phyloP scores from a whole-genome alignment of 2,113 vertebrate genomes.

The Prolemur simus region DNA sequence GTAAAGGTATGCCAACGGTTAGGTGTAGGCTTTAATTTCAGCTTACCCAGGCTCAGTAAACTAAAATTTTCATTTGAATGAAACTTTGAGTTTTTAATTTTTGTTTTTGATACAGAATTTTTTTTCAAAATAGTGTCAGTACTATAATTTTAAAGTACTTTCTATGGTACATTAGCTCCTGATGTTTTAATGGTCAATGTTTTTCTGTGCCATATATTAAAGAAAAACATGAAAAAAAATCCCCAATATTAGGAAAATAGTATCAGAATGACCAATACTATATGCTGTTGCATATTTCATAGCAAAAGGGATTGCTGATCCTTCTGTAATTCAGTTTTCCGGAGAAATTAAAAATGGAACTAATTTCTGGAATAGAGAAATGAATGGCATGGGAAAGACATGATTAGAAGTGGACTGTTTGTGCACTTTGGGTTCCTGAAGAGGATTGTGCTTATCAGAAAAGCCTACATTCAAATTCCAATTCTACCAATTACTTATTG shows the following conservation, averaged over 20 bases:
- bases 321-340: neutral
- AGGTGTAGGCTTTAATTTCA: conserved; percentile 46
- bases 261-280: neutral
- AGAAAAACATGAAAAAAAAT: conserved; percentile 12
- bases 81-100: neutral
- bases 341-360: neutral
- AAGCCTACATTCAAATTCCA: neutral
- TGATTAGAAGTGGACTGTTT: neutral
- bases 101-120: neutral
- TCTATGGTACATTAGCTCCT: neutral
- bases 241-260: neutral
- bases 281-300: conserved; percentile 14
- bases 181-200: neutral
- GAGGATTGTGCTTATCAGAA: neutral
- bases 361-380: neutral
- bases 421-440: neutral
- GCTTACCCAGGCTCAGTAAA: neutral
- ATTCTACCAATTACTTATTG: neutral
- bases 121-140: neutral
- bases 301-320: neutral
- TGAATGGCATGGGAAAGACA: neutral
- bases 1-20: neutral
- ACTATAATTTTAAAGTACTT: neutral
- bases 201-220: neutral
- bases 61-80: conserved; percentile 42